phyloP scores from a whole-genome alignment of 2,888 invertebrate species.

The Eupsilia transversa region DNA sequence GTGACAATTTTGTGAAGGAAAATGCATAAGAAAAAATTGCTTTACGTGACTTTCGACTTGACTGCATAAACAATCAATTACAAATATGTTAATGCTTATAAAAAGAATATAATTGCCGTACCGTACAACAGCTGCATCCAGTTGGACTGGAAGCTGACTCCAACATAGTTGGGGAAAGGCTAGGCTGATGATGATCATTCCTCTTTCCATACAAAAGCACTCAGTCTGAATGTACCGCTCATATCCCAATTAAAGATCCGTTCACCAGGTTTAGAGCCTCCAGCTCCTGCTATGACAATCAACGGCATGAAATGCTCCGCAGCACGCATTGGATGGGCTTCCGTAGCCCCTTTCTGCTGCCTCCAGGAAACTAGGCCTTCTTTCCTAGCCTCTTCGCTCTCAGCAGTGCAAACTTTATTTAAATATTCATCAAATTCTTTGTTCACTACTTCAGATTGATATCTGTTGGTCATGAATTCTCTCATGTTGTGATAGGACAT shows the following conservation, averaged over 20 bases:
- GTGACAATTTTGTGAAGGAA: background rate
- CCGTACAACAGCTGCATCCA: no score
- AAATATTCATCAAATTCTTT: slow-evolving; percentile 85
- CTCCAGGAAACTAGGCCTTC: slow-evolving; percentile 80
- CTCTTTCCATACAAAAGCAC: slow-evolving; percentile 85
- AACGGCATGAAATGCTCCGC: slow-evolving; percentile 88
- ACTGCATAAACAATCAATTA: no score
- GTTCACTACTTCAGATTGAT: slow-evolving; percentile 77
- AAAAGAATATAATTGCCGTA: no score
- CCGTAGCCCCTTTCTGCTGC: slow-evolving; percentile 80
- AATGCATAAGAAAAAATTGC: background rate
- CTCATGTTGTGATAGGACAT: slow-evolving; percentile 89
- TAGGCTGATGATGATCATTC: slow-evolving; percentile 62
- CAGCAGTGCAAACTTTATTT: slow-evolving; percentile 80
- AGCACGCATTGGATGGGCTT: slow-evolving; percentile 82
- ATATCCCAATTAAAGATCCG: slow-evolving; percentile 87
- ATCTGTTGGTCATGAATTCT: slow-evolving; percentile 76
- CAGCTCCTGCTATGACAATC: slow-evolving; percentile 85
- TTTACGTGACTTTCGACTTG: no score
- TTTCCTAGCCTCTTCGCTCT: slow-evolving; percentile 75
- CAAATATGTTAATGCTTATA: background rate
- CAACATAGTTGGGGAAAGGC: no score
- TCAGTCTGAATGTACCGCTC: slow-evolving; percentile 81
- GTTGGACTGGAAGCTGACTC: no score
- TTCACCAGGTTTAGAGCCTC: slow-evolving; percentile 79